These are phyloP conservation scores for Mystacides longicornis DNA, from an alignment of 2,888 invertebrate genomes.

Conservation along the genomic window DNA sequence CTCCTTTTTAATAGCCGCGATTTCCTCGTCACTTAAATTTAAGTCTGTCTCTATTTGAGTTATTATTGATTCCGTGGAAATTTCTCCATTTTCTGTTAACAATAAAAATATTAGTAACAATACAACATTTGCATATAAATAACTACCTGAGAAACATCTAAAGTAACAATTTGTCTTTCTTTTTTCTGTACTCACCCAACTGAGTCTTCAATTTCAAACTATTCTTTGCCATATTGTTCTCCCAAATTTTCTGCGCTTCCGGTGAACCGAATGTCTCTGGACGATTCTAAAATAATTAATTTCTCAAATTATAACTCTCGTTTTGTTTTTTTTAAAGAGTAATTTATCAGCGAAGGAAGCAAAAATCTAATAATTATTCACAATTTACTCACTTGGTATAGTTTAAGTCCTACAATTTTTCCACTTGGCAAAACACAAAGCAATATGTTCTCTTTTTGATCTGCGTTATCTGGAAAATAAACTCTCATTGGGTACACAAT, in stretches of 20 bases:
- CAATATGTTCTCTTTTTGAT: constrained; percentile 46
- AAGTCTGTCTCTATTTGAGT: constrained; percentile 56
- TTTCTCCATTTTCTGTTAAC: constrained; percentile 50
- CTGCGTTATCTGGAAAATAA: neutral
- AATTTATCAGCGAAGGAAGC: neutral
- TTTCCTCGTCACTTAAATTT: constrained; percentile 53
- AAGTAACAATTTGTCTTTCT: too few species aligned
- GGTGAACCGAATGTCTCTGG: constrained; percentile 18
- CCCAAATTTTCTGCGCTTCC: constrained; percentile 43
- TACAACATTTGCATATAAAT: too few species aligned
- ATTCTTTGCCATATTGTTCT: constrained; percentile 55
- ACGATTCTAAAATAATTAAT: constrained; percentile 18
- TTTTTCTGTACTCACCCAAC: constrained; percentile 41
- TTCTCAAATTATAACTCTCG: neutral
- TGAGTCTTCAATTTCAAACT: constrained; percentile 56
- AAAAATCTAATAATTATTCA: too few species aligned
- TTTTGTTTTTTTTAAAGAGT: neutral
- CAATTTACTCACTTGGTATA: constrained; percentile 46
- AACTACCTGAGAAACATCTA: too few species aligned
- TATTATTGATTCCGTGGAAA: constrained; percentile 50
- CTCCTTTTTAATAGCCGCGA: constrained; percentile 44
- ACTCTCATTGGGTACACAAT: neutral
- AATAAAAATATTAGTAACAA: constrained; percentile 19
- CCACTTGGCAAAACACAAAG: constrained; percentile 55
- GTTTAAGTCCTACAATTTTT: constrained; percentile 58